Evolutionary conservation across 2,888 invertebrate genomes (phyloP), one percentile per base, ranked within the genome.

Genomic region (Standfussiana lucernea): DNA sequence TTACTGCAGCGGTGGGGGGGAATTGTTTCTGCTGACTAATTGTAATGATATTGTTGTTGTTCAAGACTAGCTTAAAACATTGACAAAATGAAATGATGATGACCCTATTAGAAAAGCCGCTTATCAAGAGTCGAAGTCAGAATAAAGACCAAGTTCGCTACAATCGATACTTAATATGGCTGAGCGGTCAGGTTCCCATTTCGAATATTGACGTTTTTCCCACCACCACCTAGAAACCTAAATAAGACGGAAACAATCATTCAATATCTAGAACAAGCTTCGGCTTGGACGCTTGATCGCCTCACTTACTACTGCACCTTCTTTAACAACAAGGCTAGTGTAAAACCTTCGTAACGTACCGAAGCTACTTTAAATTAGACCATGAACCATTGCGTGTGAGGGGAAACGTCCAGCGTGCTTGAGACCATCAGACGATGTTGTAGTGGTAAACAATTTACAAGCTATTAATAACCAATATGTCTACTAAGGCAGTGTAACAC

Each of bases 351-450:
- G 67, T 75, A 67, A n/a, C 28, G 67, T 75, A 67, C 45, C 50
- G 15, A 45, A 50, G 18, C 13, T 59, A 53, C 28, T 83, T 69
- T 45, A 65, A 59, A 67, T 69, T 15, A 24, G 61, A 62, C 69
- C 73, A 32, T 84, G 69, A 84, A 79, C 73, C 42, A n/a, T 84
- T 56, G 84, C 84, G 84, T 84, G 73, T 66, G 40, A 40, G 35
- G 40, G 62, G 35, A 32, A 79, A 45, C 67, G 80, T 84, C 80
- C 56, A 73, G 73, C 47, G 45, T 18, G 45, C 59, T 61, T 35
- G 59, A 62, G 61, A 69, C 59, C n/a, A n/a, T 56, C 69, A 72
- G 65, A 42, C 69, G 18, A 35, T 84, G 66, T 84, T 82, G n/a
- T 71, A 70, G 79, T 69, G 67, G 80, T 70, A 82, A 82, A 73